Base-by-base conservation (phyloP, 2,888 invertebrate genomes). In the Clivina fossor region DNA sequence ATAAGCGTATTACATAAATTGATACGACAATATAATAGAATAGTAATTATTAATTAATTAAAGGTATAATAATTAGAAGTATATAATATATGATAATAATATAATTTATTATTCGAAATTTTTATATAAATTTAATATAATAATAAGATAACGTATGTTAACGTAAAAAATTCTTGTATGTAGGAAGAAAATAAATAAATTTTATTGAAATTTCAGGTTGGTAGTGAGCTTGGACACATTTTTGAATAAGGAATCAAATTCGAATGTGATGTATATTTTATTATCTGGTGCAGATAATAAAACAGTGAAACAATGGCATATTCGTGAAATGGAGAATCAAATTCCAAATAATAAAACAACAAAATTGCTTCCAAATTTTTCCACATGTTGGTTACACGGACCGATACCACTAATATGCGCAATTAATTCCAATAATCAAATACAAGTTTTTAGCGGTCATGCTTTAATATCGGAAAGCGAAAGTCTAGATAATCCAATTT, bases 151-250 rank as follows among this genome's bases (percentile, higher is more conserved):
- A n/a, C n/a, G n/a, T n/a, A n/a, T n/a, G n/a, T n/a, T n/a, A n/a
- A n/a, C n/a, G n/a, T n/a, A n/a, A n/a, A n/a, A n/a, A n/a, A n/a
- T n/a, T n/a, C n/a, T n/a, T n/a, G n/a, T n/a, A n/a, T n/a, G n/a
- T n/a, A n/a, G n/a, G n/a, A n/a, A n/a, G n/a, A n/a, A n/a, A n/a
- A n/a, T n/a, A n/a, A n/a, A 32, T 8, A 2, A 18, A 47, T 49
- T 48, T n/a, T n/a, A n/a, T n/a, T n/a, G n/a, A n/a, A n/a, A 26
- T 64, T 65, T 47, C 49, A 69, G 70, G 15, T 57, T 63, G 20
- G 62, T 68, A 1, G 62, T 65, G n/a, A 69, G 68, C 37, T 55
- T 71, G 43, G 70, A 71, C 51, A 69, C 69, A 4, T 67, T 64
- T 49, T 66, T 65, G 24, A 60, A 62, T 47, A 64, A 65, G 53